Evolutionary conservation across 2,113 vertebrate genomes (phyloP), one percentile per base, ranked within the genome.

Genomic region (Thunnus thynnus): DNA sequence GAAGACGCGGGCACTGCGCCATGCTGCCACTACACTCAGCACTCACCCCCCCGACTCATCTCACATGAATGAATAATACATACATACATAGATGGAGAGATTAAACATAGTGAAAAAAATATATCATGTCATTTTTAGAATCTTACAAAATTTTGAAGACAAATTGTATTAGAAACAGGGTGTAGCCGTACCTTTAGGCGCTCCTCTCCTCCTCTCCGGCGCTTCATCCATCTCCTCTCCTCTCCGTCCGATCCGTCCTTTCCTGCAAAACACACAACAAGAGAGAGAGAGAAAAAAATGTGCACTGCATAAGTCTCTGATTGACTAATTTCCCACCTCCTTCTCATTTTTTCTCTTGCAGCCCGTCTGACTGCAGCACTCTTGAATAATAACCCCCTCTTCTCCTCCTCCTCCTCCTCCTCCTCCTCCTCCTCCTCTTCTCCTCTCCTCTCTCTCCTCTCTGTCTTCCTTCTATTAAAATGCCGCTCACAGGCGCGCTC

Each of bases 401-500:
- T 36, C 85, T 72, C 56, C 70, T 62, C 32, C 66, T 70, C 65
- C 56, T 46, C 14, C 36, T 9, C 36, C 36, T n/a, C n/a, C 55
- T 41, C 13, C 44, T 17, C 54, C 56, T 48, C 14, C 36, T 9
- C 36, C 36, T n/a, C n/a, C 55, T 41, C 13, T 63, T 25, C 44
- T 17, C 54, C 56, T 48, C 22, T 41, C 36, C 48, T 17, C 66
- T 51, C 81, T 52, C 80, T 16, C 80, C 56, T 46, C 75, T 65
- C 70, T 63, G 50, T 60, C 76, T 73, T 83, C 27, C 67, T 48
- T 12, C 90, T 85, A 50, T 83, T 93, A 92, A 78, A 85, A 93
- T 93, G 89, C 92, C 65, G 84, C 90, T 93, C 91, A 93, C 92
- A 91, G 5, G 82, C 86, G 84, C 86, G 84, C 78, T 72, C 78